phyloP scores from a whole-genome alignment of 2,797 vertebrate genomes.

The Ambastaia sidthimunki region DNA sequence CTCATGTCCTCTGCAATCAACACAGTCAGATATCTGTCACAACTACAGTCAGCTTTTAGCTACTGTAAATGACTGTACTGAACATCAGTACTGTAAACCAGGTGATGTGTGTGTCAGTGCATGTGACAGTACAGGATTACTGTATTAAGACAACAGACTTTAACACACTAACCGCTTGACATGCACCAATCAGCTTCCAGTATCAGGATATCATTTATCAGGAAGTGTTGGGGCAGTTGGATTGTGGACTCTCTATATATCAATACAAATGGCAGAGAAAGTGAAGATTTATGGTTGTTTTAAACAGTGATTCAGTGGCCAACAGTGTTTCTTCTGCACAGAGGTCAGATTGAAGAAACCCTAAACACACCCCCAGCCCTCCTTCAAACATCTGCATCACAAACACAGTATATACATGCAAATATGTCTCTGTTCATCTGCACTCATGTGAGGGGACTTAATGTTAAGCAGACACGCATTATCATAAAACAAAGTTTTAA shows the following conservation, averaged over 20 bases:
- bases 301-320: neutral
- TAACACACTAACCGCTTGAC: conserved; percentile 62
- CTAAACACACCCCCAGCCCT: conserved; percentile 67
- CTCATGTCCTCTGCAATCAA: conserved; percentile 14
- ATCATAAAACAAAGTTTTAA: neutral
- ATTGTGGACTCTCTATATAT: neutral
- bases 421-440: neutral
- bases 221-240: neutral
- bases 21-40: neutral
- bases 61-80: neutral
- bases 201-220: neutral
- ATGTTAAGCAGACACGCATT: neutral
- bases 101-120: conserved; percentile 43
- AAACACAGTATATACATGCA: neutral
- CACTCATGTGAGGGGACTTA: neutral
- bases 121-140: conserved; percentile 36
- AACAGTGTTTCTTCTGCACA: too few species aligned
- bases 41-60: neutral
- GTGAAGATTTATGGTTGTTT: neutral
- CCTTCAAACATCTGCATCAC: neutral
- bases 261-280: neutral
- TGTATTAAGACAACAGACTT: conserved; percentile 70
- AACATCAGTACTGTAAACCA: neutral
- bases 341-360: too few species aligned
- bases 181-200: conserved; percentile 48